Conservation (phyloP, 2,797 vertebrate species). For the Eutrigla gurnardus region DNA sequence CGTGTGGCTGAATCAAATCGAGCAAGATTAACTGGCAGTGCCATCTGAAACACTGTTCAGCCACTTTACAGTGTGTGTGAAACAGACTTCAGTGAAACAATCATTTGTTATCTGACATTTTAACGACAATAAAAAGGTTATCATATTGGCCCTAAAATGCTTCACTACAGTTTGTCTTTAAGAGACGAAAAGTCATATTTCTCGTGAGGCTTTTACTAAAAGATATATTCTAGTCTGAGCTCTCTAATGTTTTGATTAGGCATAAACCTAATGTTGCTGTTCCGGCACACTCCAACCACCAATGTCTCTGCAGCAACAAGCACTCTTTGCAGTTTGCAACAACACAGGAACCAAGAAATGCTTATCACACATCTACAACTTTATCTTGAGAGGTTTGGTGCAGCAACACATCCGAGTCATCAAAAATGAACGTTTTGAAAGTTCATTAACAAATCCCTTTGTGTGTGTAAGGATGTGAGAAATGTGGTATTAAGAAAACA, state of each 20-base stretch:
- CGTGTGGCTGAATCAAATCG: not conserved
- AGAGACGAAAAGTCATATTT: not conserved
- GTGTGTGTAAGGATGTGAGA: not conserved
- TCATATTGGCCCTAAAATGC: too few species aligned
- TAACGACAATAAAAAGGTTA: not conserved
- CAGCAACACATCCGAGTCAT: not conserved
- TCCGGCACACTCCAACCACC: not conserved
- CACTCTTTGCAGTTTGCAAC: constrained; percentile 34
- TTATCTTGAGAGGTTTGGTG: not conserved
- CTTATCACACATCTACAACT: constrained; percentile 32
- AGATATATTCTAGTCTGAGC: not conserved
- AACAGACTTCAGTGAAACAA: not conserved
- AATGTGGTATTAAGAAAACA: not conserved
- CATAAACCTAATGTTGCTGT: not conserved
- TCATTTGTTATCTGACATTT: not conserved
- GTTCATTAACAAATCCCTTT: not conserved
- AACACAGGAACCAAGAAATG: constrained; percentile 53
- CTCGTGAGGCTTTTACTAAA: not conserved
- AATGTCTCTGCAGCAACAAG: constrained; percentile 25
- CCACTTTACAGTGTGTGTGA: not conserved
- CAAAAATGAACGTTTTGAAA: constrained; percentile 7
- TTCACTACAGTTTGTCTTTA: not conserved
- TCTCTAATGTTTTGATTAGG: not conserved
- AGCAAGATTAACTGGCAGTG: not conserved
- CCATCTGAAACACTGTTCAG: not conserved